Conservation (phyloP, 1,140 invertebrate species). For the Tenebrio molitor region DNA sequence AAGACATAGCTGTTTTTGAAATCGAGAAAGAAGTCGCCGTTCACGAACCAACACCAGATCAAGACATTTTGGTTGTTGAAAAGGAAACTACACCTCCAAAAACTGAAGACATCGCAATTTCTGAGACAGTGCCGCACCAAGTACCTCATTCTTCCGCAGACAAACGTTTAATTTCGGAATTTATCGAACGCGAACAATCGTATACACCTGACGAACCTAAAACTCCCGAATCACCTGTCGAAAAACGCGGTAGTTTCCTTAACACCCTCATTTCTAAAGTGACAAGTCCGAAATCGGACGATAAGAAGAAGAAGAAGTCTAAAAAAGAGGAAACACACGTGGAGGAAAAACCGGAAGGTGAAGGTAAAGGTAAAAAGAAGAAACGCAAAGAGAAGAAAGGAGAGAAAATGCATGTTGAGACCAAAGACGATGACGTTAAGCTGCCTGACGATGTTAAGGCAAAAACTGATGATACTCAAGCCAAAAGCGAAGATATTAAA, state of each 20-base stretch:
- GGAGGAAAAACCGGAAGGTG: conserved; percentile 23
- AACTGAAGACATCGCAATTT: background rate
- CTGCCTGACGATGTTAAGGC: background rate
- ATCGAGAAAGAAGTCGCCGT: too few species aligned
- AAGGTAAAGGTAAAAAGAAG: conserved; percentile 29
- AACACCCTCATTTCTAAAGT: conserved; percentile 18
- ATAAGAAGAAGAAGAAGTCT: conserved; percentile 36
- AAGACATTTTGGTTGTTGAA: conserved; percentile 25
- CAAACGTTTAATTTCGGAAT: conserved; percentile 26
- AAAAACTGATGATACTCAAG: background rate
- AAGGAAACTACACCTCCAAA: background rate
- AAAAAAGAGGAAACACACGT: conserved; percentile 19
- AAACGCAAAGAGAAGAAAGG: conserved; percentile 24
- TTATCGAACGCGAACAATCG: conserved; percentile 27
- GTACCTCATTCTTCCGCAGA: background rate
- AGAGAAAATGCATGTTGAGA: background rate
- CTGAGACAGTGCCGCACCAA: too few species aligned
- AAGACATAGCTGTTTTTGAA: too few species aligned
- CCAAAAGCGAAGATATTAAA: conserved; percentile 2
- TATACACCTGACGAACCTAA: conserved; percentile 12
- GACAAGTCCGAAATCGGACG: conserved; percentile 24
- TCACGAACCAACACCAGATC: too few species aligned
- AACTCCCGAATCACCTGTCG: background rate
- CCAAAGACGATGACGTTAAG: conserved; percentile 8
- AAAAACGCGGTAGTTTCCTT: conserved; percentile 20